Base-by-base conservation (phyloP, 2,113 vertebrate genomes). In the Maccullochella peelii region DNA sequence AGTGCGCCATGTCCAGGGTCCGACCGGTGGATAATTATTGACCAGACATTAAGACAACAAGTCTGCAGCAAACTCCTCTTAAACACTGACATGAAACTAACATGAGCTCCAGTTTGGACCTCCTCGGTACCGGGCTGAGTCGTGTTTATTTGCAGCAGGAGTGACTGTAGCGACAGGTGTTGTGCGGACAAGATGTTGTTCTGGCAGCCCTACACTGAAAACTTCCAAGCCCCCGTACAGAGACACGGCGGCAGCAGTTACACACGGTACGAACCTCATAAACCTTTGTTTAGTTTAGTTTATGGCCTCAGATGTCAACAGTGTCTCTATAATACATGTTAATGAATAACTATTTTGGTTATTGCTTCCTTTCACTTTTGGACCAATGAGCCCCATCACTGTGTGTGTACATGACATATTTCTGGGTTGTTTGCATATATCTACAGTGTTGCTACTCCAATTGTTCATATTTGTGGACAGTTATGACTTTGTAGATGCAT, bases 141-240 rank as follows among this genome's bases (percentile, higher is more conserved):
- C 65, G 44, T 57, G 66, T 80, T 72, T 23, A 11, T 49, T 27
- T 18, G n/a, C 78, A 54, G 47, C 67, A 40, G 73, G 38, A 84
- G 50, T 79, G 62, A 18, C 16, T 16, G 36, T 8, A 30, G 40
- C n/a, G 30, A 72, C 82, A 79, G 77, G 85, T 71, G 67, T 50
- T 40, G 50, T 20, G n/a, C 50, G 59, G 27, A 14, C 83, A 89
- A 92, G 65, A 96, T 96, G 95, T 91, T 96, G 8, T 95, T 96
- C 84, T 96, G 96, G 96, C 96, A 95, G 87, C 85, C 92, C 4
- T 94, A 96, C 83, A 94, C 94, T 5, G 96, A 97, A 80, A 94
- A 94, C 77, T 96, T 95, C 69, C 86, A 89, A 68, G 57, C 65
- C 3, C 90, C 92, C 1, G 82, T 88, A 66, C 95, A 93, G 47